Conservation (phyloP, 2,888 invertebrate genomes). For the Epinotia nisella region DNA sequence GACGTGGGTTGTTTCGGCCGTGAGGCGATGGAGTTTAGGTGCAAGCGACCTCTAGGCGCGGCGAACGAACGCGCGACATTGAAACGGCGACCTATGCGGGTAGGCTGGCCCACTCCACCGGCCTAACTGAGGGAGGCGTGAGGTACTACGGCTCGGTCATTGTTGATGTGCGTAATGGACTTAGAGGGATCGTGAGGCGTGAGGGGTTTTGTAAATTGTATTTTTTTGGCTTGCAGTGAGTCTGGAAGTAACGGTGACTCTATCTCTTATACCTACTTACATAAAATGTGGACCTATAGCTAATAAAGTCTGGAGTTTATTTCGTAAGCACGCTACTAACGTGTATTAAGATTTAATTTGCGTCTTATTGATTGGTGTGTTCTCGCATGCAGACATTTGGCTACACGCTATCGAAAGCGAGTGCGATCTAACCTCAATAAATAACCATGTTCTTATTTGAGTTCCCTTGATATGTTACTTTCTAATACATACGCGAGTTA, state of each 20-base stretch:
- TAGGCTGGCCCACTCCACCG: constrained; percentile 62
- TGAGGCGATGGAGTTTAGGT: constrained; percentile 44
- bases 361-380: neutral
- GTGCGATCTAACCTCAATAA: neutral
- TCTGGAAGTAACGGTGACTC: too few relatives aligned
- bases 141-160: constrained; percentile 30
- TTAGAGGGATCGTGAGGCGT: constrained; percentile 23
- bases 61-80: constrained; percentile 82
- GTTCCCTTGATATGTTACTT: neutral
- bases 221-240: neutral
- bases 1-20: neutral
- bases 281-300: too few relatives aligned
- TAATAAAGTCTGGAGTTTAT: too few relatives aligned
- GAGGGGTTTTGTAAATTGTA: constrained; percentile 3
- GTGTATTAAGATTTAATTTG: too few relatives aligned
- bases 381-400: neutral
- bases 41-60: constrained; percentile 73
- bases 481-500: neutral
- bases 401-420: neutral
- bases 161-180: constrained; percentile 37
- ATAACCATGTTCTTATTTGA: neutral
- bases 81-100: constrained; percentile 67
- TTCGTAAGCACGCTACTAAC: too few relatives aligned
- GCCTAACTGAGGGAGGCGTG: constrained; percentile 48
- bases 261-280: too few relatives aligned